Evolutionary conservation across 1,140 invertebrate genomes (phyloP).

Genomic region (Cyclina sinensis): DNA sequence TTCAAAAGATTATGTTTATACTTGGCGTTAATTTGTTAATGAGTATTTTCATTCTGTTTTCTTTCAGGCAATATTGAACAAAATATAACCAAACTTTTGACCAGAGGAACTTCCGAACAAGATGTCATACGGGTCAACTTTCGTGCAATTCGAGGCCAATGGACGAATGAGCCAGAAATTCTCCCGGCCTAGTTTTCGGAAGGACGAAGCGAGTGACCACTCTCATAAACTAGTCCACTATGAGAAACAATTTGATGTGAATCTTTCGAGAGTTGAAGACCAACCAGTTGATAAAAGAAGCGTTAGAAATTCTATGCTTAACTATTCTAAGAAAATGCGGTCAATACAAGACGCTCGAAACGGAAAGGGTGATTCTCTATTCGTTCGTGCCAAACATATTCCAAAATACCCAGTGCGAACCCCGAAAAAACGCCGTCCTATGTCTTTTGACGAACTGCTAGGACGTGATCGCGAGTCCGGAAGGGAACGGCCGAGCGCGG

Average conservation of each 20-base stretch:
- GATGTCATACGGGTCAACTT: conserved; percentile 63
- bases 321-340: conserved; percentile 59
- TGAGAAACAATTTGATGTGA: conserved; percentile 63
- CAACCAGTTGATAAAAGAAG: conserved; percentile 10
- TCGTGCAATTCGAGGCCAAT: conserved; percentile 57
- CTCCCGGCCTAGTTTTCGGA: conserved; percentile 6
- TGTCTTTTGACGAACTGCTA: conserved; percentile 52
- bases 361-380: conserved; percentile 34
- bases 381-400: conserved; percentile 57
- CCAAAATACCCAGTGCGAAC: conserved; percentile 48
- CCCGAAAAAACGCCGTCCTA: conserved; percentile 45
- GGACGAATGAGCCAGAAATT: conserved; percentile 33
- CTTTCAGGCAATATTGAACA: too few relatives aligned
- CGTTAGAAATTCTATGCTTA: conserved; percentile 50
- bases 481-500: conserved; percentile 19
- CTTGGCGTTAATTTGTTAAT: too few relatives aligned
- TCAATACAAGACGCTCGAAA: conserved; percentile 42
- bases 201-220: not conserved
- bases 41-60: too few relatives aligned
- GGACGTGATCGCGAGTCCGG: conserved; percentile 48
- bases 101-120: too few relatives aligned
- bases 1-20: too few relatives aligned
- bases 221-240: conserved; percentile 40
- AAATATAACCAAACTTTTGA: too few relatives aligned
- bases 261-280: conserved; percentile 38